Evolutionary conservation across 2,113 vertebrate genomes (phyloP), one percentile per base, ranked within the genome.

Genomic region (Menura novaehollandiae): DNA sequence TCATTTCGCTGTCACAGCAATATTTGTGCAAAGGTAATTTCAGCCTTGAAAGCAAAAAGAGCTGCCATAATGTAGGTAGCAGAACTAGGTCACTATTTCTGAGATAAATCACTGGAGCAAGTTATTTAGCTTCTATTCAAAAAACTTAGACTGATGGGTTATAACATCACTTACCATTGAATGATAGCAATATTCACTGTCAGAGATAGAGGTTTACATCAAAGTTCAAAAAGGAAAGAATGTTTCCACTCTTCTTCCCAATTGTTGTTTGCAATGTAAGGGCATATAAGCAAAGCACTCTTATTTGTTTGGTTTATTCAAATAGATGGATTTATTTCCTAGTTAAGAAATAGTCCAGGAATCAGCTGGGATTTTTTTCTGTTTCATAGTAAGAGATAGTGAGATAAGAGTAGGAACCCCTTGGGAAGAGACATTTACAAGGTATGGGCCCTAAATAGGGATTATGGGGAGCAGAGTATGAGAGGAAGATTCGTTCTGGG

Each of bases 71-170:
- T 56, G 55, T 47, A 96, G 49, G 73, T 62, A 91, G 56, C 51
- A 88, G 75, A 92, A 83, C 17, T 43, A 85, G 68, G 84, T 81
- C 92, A 81, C 60, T 89, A 28, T 88, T 92, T 96, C 83, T 83
- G 73, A 94, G 80, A 89, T 21, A 55, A 91, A 63, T 82, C 66
- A 67, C 18, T 93, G 82, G 44, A 89, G 41, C 37, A 62, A 86
- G 58, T 81, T 91, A 75, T 93, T 92, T 89, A 68, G 78, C 60
- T 92, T 83, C 82, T 77, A 35, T 53, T 81, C 49, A 56, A 75
- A 88, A 87, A 20, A 35, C 35, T 62, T 62, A 62, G 20, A 28
- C 26, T 35, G 56, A 15, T 75, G 44, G 8, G 8, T 76, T 84
- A 59, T 83, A n/a, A n/a, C 59, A 35, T 78, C 13, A 60, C 56